These are phyloP conservation scores for Stegodyphus mimosarum DNA, from an alignment of 1,140 invertebrate species.

Conservation along the genomic window DNA sequence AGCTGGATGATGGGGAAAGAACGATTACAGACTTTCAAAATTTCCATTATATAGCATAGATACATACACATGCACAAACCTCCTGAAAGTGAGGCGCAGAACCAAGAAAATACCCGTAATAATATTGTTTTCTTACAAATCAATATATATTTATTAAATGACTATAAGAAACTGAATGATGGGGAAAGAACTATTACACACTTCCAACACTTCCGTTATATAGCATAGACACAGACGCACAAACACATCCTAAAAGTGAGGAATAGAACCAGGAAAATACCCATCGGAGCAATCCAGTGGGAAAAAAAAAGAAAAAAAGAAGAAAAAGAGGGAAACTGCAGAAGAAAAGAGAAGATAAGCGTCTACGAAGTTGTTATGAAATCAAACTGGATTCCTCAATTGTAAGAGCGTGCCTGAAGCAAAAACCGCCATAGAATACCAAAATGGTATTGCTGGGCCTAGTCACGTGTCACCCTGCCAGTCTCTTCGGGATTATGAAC, in stretches of 20 bases:
- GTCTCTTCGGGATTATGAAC: slow-evolving; percentile 49
- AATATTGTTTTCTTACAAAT: no score
- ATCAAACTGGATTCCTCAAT: slow-evolving; percentile 61
- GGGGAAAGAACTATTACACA: no score
- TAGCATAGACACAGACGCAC: no score
- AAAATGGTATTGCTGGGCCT: slow-evolving; percentile 30
- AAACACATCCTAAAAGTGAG: not conserved
- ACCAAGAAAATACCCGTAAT: no score
- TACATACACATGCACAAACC: no score
- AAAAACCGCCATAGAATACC: slow-evolving; percentile 30
- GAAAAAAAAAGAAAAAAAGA: slow-evolving; percentile 16
- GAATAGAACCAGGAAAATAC: not conserved
- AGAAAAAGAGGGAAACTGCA: not conserved
- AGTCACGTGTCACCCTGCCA: slow-evolving; percentile 32
- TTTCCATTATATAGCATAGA: no score
- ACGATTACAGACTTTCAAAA: no score
- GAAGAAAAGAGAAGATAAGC: slow-evolving; percentile 19
- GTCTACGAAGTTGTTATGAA: slow-evolving; percentile 58
- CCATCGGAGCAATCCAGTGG: not conserved
- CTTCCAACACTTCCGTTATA: no score
- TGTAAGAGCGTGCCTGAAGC: slow-evolving; percentile 25
- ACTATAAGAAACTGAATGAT: no score
- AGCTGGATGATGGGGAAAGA: no score
- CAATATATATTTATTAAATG: no score
- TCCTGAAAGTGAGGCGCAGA: no score